These are phyloP conservation scores for Abscondita cerata DNA, from an alignment of 2,888 invertebrate species.

Conservation along the genomic window DNA sequence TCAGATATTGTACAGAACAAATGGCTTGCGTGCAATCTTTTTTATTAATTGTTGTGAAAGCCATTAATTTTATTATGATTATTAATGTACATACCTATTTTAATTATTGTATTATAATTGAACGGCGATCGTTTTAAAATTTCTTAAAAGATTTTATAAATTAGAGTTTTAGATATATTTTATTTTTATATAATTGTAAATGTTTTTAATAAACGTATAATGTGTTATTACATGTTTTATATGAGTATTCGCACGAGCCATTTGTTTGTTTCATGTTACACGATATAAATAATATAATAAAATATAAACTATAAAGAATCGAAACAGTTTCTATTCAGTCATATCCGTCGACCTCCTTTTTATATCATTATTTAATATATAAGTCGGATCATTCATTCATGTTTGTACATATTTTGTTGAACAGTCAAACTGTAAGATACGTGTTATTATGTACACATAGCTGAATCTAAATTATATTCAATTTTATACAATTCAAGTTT, in stretches of 20 bases:
- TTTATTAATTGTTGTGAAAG: conserved; percentile 56
- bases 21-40: conserved; percentile 59
- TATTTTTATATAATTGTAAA: conserved; percentile 54
- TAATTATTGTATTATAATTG: conserved; percentile 48
- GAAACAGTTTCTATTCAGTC: conserved; percentile 28
- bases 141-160: conserved; percentile 56
- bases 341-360: conserved; percentile 21
- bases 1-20: conserved; percentile 60
- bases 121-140: conserved; percentile 51
- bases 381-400: conserved; percentile 47
- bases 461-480: conserved; percentile 57
- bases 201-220: conserved; percentile 52
- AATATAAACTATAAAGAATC: conserved; percentile 36
- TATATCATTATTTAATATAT: conserved; percentile 34
- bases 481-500: conserved; percentile 45
- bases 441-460: conserved; percentile 62
- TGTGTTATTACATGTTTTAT: conserved; percentile 31
- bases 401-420: conserved; percentile 54
- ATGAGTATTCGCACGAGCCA: conserved; percentile 51
- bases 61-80: conserved; percentile 51
- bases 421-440: conserved; percentile 57
- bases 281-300: conserved; percentile 55
- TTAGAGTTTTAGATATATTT: conserved; percentile 55
- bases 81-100: conserved; percentile 52
- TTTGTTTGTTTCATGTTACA: conserved; percentile 58